Evolutionary conservation across 2,888 invertebrate genomes (phyloP), one percentile per base, ranked within the genome.

Genomic region (Dioctria rufipes): DNA sequence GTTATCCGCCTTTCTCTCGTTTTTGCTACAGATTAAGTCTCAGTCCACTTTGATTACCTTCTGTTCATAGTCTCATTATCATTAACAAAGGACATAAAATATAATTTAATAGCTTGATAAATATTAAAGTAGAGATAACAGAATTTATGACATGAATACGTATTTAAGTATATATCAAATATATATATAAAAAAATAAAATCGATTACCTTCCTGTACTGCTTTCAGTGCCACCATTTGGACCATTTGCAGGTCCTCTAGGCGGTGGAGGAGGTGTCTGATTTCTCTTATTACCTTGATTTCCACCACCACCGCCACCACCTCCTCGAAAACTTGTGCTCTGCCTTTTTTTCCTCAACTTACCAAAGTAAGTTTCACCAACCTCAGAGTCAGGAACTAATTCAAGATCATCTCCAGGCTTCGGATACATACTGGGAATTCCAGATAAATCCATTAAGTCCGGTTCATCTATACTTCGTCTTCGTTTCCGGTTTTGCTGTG

Each of bases 381-480:
- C 86, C 58, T 87, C 86, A 42, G 85, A 83, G 79, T 90, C 88
- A 65, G 81, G 80, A n/a, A 83, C 83, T 9, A 88, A 87, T 83
- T 90, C 88, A 8, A 89, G 87, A 80, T 89, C 89, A 37, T 86
- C 85, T 11, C 84, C 85, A 43, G 85, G 83, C 42, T 37, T 67
- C 86, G 54, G 46, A 81, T 92, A 92, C 85, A 92, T 86, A 83
- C 93, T 93, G 0, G 93, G 93, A 0, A 91, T 92, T 4, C 90
- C 90, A 0, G 91, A 90, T 61, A 90, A 90, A 83, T 88, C 84
- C 49, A 87, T 87, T 49, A 87, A 86, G 77, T 88, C 88, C 4
- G 88, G 88, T 80, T 88, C 88, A 82, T 89, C 89, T 42, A 88
- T 88, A 49, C 89, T 88, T 42, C 90, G 85, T 80, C 89, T 86